These are phyloP conservation scores for Monopis laevigella DNA, from an alignment of 2,888 invertebrate species.

Conservation along the genomic window DNA sequence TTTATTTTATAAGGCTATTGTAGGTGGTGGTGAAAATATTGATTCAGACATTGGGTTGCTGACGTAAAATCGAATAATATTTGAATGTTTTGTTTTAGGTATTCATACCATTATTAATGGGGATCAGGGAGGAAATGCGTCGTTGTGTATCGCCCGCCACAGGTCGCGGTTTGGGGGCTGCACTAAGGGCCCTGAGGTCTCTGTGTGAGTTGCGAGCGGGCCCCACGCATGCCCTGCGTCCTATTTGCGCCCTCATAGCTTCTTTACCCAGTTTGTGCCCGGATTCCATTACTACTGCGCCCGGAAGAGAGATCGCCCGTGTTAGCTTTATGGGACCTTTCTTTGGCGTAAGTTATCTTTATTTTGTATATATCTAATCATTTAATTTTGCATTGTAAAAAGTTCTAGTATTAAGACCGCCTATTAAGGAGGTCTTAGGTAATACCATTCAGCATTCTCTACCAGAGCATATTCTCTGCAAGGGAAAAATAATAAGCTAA, in stretches of 20 bases:
- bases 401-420: no score
- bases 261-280: slow-evolving; percentile 72
- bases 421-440: no score
- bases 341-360: slow-evolving; percentile 76
- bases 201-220: slow-evolving; percentile 82
- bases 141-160: slow-evolving; percentile 75
- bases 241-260: slow-evolving; percentile 66
- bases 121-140: slow-evolving; percentile 66
- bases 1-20: no score
- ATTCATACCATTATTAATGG: slow-evolving; percentile 48
- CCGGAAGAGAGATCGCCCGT: slow-evolving; percentile 86
- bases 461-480: no score
- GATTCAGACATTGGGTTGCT: no score
- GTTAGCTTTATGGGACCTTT: slow-evolving; percentile 92
- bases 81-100: slow-evolving; percentile 37
- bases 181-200: slow-evolving; percentile 78
- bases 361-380: no score
- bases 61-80: background rate
- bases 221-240: slow-evolving; percentile 72
- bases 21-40: no score
- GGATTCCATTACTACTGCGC: slow-evolving; percentile 75
- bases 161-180: slow-evolving; percentile 73
- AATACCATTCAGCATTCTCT: no score
- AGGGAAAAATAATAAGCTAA: no score
- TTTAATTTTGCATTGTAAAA: no score